phyloP scores from a whole-genome alignment of 2,888 invertebrate genomes.

The Zhengitettix transpicula region DNA sequence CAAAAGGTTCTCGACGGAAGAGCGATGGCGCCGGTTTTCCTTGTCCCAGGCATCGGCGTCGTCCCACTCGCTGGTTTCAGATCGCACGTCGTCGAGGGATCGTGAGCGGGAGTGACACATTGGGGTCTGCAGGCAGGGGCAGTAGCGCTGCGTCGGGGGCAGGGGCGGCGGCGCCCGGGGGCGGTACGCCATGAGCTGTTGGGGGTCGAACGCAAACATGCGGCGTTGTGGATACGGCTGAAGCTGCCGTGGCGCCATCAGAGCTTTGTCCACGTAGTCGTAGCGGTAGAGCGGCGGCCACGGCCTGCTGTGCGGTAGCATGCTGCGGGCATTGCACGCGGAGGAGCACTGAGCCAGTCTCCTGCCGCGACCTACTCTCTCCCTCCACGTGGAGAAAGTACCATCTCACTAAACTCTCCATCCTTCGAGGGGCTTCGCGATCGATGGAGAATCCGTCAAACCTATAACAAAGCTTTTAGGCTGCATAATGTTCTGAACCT shows the following conservation, averaged over 20 bases:
- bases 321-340: background rate
- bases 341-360: background rate
- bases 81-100: constrained; percentile 55
- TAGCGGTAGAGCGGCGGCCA: constrained; percentile 45
- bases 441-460: no score
- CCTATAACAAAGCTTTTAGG: no score
- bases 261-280: constrained; percentile 21
- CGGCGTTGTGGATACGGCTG: constrained; percentile 20
- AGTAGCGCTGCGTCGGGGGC: constrained; percentile 20
- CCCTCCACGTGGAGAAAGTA: background rate
- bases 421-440: no score
- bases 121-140: constrained; percentile 17
- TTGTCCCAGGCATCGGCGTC: constrained; percentile 19
- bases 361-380: background rate
- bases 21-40: constrained; percentile 27
- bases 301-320: constrained; percentile 27
- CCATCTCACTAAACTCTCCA: no score
- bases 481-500: no score
- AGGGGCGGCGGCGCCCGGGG: constrained; percentile 17
- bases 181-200: constrained; percentile 16
- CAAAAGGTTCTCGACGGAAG: constrained; percentile 54
- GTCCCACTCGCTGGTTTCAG: constrained; percentile 47
- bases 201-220: constrained; percentile 22
- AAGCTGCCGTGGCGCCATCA: constrained; percentile 39
- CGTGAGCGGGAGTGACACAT: constrained; percentile 32